Percentiles rank a stretch among this genome's conserved stretches.
Evolutionary conservation across 2,113 vertebrate genomes (phyloP).

Genomic region (Suricata suricatta): DNA sequence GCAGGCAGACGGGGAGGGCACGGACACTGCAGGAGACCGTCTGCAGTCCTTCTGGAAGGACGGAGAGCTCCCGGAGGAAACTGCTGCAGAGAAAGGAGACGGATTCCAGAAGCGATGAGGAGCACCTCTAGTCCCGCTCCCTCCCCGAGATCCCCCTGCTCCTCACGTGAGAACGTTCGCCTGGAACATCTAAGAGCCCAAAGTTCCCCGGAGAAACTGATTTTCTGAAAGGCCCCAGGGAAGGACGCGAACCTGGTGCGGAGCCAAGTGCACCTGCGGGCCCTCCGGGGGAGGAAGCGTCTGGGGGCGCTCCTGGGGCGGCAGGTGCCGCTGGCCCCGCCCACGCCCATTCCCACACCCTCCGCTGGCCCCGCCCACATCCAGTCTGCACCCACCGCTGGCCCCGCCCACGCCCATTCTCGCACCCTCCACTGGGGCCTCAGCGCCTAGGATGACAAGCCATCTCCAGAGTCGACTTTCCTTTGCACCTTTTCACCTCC

Average conservation of each 20-base stretch:
- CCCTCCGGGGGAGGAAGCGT: neutral
- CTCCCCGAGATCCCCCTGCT: neutral
- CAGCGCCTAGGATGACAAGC: neutral
- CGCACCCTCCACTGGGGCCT: neutral
- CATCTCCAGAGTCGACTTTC: no score
- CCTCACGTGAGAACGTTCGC: neutral
- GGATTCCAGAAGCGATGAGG: neutral
- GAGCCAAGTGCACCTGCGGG: neutral
- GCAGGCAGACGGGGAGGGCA: neutral
- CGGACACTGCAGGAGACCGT: neutral
- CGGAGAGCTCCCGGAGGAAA: neutral
- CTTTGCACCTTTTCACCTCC: neutral
- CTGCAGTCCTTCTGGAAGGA: neutral
- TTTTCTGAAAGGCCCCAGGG: neutral
- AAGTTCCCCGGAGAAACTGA: neutral
- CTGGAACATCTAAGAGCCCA: neutral
- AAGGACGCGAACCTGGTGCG: neutral
- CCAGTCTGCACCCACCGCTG: no score
- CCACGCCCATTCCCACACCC: no score
- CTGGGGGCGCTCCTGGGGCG: no score
- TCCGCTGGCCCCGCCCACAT: no score
- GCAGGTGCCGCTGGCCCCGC: neutral
- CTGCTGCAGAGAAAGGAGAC: neutral
- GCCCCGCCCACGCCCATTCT: no score
- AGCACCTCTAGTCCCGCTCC: no score